phyloP scores from a whole-genome alignment of 2,113 vertebrate genomes.

The Chaenogobius annularis region DNA sequence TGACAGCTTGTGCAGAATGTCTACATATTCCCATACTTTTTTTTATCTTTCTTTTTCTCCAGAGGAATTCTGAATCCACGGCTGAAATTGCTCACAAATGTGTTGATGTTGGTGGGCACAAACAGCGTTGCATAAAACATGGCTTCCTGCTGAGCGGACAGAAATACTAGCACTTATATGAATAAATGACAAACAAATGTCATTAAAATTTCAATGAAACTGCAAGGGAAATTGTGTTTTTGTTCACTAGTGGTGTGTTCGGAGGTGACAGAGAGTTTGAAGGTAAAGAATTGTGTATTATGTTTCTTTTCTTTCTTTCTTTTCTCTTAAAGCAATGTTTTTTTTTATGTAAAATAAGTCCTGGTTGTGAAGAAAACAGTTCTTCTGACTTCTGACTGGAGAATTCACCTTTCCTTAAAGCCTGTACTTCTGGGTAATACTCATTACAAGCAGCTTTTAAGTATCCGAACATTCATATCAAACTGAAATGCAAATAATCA shows the following conservation, averaged over 20 bases:
- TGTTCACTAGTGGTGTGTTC: background rate
- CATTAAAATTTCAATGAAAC: background rate
- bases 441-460: no score
- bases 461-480: no score
- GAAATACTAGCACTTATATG: conserved; percentile 1
- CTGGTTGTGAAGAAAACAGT: no score
- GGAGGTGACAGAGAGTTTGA: background rate
- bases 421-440: no score
- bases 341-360: no score
- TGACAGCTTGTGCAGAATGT: conserved; percentile 2
- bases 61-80: background rate
- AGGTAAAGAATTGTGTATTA: background rate
- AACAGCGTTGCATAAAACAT: background rate
- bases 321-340: no score
- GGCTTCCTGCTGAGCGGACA: conserved; percentile 14
- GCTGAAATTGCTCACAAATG: conserved; percentile 9
- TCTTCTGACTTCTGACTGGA: no score
- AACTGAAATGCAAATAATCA: no score
- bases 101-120: conserved; percentile 10
- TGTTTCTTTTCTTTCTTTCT: no score
- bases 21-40: background rate
- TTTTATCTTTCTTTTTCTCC: background rate
- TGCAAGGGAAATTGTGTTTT: background rate
- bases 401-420: no score
- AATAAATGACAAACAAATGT: background rate